Conservation (phyloP, 2,797 vertebrate species). For the Cephalopachus bancanus region DNA sequence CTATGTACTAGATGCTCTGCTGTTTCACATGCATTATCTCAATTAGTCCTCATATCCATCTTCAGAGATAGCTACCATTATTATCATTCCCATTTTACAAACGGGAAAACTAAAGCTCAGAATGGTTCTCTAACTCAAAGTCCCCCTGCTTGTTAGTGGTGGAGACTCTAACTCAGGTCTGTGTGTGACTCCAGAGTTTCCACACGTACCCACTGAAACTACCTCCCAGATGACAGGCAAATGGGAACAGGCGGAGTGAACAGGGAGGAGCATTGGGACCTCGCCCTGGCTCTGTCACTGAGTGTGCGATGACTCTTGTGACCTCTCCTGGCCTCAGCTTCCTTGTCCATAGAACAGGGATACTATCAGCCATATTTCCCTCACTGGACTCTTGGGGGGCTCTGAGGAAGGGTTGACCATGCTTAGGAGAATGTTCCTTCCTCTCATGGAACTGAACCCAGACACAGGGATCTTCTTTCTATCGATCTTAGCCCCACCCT, state of each 20-base stretch:
- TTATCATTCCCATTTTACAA: constrained; percentile 29
- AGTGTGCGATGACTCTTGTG: neutral
- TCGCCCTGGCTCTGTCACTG: neutral
- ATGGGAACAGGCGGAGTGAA: neutral
- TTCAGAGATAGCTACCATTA: neutral
- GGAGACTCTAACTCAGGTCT: neutral
- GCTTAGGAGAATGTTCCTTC: neutral
- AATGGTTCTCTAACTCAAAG: neutral
- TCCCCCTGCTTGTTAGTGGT: neutral
- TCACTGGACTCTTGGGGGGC: neutral
- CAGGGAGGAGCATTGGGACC: neutral
- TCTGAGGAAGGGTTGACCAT: neutral
- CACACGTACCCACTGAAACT: neutral
- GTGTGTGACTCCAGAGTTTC: neutral
- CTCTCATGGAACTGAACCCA: neutral
- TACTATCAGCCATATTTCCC: neutral
- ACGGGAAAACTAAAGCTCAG: constrained; percentile 41
- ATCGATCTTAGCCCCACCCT: neutral
- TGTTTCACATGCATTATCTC: neutral
- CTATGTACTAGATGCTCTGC: neutral
- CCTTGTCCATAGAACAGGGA: neutral
- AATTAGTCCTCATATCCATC: neutral
- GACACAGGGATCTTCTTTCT: neutral
- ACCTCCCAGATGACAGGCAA: neutral
- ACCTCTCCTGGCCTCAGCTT: neutral